Conservation (phyloP, 2,888 invertebrate genomes). For the Machimus rusticus region DNA sequence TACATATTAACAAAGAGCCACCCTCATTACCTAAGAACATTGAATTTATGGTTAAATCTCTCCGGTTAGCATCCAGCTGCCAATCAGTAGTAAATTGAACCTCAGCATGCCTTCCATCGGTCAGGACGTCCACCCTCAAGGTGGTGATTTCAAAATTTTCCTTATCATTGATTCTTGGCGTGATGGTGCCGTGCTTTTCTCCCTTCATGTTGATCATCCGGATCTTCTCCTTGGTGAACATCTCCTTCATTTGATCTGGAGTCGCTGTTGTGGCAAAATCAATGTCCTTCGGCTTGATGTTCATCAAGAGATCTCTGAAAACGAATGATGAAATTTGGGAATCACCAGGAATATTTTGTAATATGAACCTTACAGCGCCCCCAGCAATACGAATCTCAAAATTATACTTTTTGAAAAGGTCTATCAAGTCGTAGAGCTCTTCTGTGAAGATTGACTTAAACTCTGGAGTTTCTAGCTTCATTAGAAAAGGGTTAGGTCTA, state of each 20-base stretch:
- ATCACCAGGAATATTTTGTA: slow-evolving; percentile 50
- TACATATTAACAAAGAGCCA: background rate
- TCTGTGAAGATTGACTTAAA: slow-evolving; percentile 83
- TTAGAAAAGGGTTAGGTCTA: slow-evolving; percentile 73
- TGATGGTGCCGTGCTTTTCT: slow-evolving; percentile 95
- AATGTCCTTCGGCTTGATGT: slow-evolving; percentile 83
- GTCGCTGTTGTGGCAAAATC: slow-evolving; percentile 99
- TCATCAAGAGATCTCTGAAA: slow-evolving; percentile 79
- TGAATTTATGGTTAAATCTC: slow-evolving; percentile 98
- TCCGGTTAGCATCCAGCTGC: slow-evolving; percentile 90
- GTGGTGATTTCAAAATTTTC: slow-evolving; percentile 96
- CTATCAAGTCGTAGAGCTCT: slow-evolving; percentile 75
- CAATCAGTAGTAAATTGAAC: slow-evolving; percentile 94
- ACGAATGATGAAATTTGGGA: background rate
- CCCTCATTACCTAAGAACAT: slow-evolving; percentile 81
- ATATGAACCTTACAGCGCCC: slow-evolving; percentile 82
- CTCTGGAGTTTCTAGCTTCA: slow-evolving; percentile 75
- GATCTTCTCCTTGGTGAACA: slow-evolving; percentile 84
- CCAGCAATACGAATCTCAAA: slow-evolving; percentile 94
- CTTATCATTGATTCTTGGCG: slow-evolving; percentile 91
- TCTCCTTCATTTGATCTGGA: slow-evolving; percentile 92
- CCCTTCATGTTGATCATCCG: slow-evolving; percentile 92
- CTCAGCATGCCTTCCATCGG: slow-evolving; percentile 95
- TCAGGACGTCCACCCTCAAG: slow-evolving; percentile 86
- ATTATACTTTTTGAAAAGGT: slow-evolving; percentile 80